phyloP scores from a whole-genome alignment of 2,888 invertebrate species.

The Allacma fusca region DNA sequence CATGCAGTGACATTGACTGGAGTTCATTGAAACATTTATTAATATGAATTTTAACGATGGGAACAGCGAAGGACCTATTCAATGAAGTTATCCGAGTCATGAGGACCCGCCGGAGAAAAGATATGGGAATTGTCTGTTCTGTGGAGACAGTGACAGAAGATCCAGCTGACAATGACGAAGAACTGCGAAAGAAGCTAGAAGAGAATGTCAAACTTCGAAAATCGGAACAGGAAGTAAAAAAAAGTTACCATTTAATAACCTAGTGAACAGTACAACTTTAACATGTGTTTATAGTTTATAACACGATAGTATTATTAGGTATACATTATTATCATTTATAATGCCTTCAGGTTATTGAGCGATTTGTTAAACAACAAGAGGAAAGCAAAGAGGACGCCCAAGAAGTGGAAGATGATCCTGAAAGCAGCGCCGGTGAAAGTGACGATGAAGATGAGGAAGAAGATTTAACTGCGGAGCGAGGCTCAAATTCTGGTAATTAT shows the following conservation, averaged over 20 bases:
- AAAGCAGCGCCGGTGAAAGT: constrained; percentile 22
- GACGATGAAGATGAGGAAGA: constrained; percentile 31
- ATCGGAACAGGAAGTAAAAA: constrained; percentile 23
- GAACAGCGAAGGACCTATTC: constrained; percentile 13
- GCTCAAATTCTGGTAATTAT: background rate
- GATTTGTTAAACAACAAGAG: constrained; percentile 28
- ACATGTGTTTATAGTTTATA: background rate
- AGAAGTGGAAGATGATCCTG: constrained; percentile 24
- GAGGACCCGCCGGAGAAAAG: constrained; percentile 1
- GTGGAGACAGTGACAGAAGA: background rate
- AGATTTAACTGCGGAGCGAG: background rate
- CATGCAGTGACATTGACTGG: too few species aligned
- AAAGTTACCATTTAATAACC: background rate
- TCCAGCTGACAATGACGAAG: constrained; percentile 30
- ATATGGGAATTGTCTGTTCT: constrained; percentile 30
- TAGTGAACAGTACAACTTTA: background rate
- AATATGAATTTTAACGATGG: background rate
- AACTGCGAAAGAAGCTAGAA: constrained; percentile 26
- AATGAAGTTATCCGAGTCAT: background rate
- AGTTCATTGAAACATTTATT: too few species aligned
- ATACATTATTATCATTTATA: background rate
- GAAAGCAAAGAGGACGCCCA: constrained; percentile 2
- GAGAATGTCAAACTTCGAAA: background rate
- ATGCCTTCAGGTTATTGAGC: constrained; percentile 9
- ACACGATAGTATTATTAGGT: too few species aligned